These are phyloP conservation scores for Anagyrus pseudococci DNA, from an alignment of 2,888 invertebrate species.

Conservation along the genomic window DNA sequence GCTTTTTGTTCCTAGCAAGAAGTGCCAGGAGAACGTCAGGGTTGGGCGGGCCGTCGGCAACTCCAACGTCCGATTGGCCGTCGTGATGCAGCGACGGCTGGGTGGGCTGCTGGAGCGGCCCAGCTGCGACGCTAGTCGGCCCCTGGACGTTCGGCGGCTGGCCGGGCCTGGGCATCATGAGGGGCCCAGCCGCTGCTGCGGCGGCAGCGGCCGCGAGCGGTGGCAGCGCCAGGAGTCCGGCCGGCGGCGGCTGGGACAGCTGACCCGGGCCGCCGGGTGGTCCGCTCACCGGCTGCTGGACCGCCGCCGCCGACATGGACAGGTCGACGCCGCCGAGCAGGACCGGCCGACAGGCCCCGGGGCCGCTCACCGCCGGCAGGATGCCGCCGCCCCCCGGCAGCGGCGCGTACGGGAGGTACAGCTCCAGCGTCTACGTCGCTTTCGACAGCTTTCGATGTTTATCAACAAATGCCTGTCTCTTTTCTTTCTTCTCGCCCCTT, in stretches of 20 bases:
- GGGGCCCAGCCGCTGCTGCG: conserved; percentile 47
- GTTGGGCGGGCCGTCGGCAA: conserved; percentile 69
- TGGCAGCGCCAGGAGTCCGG: conserved; percentile 41
- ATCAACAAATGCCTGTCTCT: neutral
- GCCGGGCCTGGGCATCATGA: conserved; percentile 34
- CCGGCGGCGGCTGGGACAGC: conserved; percentile 42
- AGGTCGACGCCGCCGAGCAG: conserved; percentile 58
- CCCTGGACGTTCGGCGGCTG: conserved; percentile 53
- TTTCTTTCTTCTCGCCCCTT: neutral
- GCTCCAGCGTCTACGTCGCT: conserved; percentile 61
- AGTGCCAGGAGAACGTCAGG: conserved; percentile 86
- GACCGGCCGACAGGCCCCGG: conserved; percentile 55
- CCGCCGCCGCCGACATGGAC: conserved; percentile 61
- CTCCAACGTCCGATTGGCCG: conserved; percentile 41
- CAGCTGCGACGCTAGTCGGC: conserved; percentile 28
- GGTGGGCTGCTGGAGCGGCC: conserved; percentile 32
- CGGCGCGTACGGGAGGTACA: conserved; percentile 61
- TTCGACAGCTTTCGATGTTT: neutral
- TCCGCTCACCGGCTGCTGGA: conserved; percentile 41
- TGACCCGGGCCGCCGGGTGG: conserved; percentile 44
- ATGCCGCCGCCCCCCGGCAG: conserved; percentile 61
- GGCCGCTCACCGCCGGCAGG: conserved; percentile 59
- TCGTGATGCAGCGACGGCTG: conserved; percentile 47
- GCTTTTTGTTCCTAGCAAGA: conserved; percentile 83
- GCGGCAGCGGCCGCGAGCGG: conserved; percentile 41